These are phyloP conservation scores for Punctoribates punctum DNA, from an alignment of 2,888 invertebrate genomes.

Conservation along the genomic window DNA sequence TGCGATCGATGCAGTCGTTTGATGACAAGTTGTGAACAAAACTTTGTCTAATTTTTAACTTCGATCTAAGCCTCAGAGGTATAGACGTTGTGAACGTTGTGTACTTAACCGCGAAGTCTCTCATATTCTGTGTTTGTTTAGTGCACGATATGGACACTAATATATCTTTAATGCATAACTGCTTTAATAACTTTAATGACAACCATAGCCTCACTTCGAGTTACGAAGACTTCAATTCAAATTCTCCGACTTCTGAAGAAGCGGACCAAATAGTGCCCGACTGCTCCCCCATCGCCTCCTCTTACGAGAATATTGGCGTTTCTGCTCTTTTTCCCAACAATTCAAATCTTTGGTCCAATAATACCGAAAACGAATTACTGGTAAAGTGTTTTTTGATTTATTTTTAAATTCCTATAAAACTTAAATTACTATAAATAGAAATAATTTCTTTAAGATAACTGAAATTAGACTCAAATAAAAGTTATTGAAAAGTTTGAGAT, in stretches of 20 bases:
- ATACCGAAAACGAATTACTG: not conserved
- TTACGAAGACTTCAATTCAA: conserved; percentile 25
- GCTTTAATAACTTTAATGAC: conserved; percentile 16
- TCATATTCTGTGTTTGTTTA: not conserved
- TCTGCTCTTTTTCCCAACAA: conserved; percentile 19
- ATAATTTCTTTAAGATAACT: too few species aligned
- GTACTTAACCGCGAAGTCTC: not conserved
- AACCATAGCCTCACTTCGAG: not conserved
- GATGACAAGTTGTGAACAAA: not conserved
- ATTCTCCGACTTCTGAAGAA: conserved; percentile 42
- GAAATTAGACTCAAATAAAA: too few species aligned
- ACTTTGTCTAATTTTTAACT: not conserved
- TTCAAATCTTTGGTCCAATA: not conserved
- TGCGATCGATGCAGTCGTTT: conserved; percentile 4
- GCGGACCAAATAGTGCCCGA: conserved; percentile 48
- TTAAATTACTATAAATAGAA: too few species aligned
- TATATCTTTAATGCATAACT: not conserved
- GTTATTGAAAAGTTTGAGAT: too few species aligned
- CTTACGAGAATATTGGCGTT: not conserved
- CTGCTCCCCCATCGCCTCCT: conserved; percentile 23
- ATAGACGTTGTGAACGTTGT: not conserved
- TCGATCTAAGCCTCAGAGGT: not conserved
- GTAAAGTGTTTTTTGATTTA: not conserved
- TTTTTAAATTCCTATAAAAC: too few species aligned
- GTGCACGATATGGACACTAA: conserved; percentile 1